These are phyloP conservation scores for Anoplopoma fimbria DNA, from an alignment of 2,113 vertebrate species.

Conservation along the genomic window DNA sequence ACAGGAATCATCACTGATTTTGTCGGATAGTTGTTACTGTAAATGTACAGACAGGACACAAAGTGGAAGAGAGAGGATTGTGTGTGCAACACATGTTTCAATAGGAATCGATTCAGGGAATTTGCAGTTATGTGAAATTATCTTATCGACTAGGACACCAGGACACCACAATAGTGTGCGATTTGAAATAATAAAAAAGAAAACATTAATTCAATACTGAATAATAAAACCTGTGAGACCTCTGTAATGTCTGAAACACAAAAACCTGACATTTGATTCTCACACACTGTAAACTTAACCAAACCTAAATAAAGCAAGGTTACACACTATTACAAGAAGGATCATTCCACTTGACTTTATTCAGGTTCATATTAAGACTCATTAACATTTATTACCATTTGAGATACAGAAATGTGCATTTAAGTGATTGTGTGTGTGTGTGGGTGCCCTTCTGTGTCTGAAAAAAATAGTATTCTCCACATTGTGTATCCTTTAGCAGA, in stretches of 20 bases:
- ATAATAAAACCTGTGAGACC: not conserved
- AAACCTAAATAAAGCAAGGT: not conserved
- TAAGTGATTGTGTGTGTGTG: not conserved
- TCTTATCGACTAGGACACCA: too few relatives aligned
- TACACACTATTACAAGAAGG: not conserved
- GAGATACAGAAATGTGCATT: not conserved
- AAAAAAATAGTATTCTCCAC: not conserved
- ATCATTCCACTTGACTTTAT: not conserved
- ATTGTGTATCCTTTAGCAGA: not conserved
- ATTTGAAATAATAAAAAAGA: too few relatives aligned
- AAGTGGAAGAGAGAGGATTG: too few relatives aligned
- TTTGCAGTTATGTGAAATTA: too few relatives aligned
- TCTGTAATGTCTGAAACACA: not conserved
- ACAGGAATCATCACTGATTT: not conserved
- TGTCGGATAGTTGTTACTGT: too few relatives aligned
- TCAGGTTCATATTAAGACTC: not conserved
- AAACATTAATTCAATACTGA: too few relatives aligned
- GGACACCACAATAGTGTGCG: too few relatives aligned
- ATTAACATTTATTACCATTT: not conserved
- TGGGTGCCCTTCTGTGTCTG: not conserved
- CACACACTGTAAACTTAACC: not conserved
- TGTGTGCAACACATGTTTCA: too few relatives aligned
- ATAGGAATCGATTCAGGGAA: too few relatives aligned
- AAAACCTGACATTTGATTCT: not conserved
- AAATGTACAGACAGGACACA: too few relatives aligned